Evolutionary conservation across 2,888 invertebrate species (phyloP).

Genomic region (Sarcophaga carnaria): DNA sequence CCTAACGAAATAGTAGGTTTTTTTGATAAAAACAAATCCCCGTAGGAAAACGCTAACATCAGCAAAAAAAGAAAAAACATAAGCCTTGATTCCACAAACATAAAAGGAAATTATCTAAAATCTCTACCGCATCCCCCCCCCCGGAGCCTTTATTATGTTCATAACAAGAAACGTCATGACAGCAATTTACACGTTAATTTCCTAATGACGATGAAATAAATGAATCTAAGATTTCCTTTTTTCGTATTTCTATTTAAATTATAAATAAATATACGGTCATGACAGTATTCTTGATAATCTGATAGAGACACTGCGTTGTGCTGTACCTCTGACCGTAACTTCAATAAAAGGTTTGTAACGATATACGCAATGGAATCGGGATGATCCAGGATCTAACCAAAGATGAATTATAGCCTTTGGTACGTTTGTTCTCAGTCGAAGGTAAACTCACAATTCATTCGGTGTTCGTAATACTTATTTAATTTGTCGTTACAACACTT

Average conservation of each 20-base stretch:
- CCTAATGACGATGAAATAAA: slow-evolving; percentile 19
- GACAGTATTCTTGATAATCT: too few species aligned
- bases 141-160: not conserved
- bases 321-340: too few species aligned
- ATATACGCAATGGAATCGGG: too few species aligned
- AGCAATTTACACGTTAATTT: slow-evolving; percentile 32
- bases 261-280: not conserved
- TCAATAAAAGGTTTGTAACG: too few species aligned
- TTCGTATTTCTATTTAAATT: not conserved
- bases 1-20: not conserved
- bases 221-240: not conserved
- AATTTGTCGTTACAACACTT: too few species aligned
- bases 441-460: too few species aligned
- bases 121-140: not conserved
- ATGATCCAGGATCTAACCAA: too few species aligned
- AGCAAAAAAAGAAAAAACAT: too few species aligned
- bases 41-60: not conserved
- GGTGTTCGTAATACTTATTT: too few species aligned
- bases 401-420: too few species aligned
- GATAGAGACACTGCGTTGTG: too few species aligned
- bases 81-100: not conserved
- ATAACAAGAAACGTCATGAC: slow-evolving; percentile 32
- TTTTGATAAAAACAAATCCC: not conserved
- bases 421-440: too few species aligned
- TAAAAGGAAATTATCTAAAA: not conserved